Percentiles rank a stretch among this genome's conserved stretches.
phyloP scores from a whole-genome alignment of 2,888 invertebrate genomes.

The Lypha dubia region DNA sequence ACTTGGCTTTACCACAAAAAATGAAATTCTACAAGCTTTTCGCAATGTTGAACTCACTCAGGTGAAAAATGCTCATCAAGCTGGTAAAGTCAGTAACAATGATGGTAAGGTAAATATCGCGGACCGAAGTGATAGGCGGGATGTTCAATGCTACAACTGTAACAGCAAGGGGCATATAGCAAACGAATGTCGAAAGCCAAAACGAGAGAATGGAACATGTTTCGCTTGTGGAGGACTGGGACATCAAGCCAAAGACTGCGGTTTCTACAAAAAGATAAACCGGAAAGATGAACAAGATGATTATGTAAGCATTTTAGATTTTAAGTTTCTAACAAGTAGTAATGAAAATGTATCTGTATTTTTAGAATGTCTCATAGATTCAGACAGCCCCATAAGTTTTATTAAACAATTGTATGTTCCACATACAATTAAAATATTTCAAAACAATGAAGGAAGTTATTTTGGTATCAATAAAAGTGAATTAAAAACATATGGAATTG shows the following conservation, averaged over 20 bases:
- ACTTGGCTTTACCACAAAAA: not conserved
- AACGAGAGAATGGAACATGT: slow-evolving; percentile 35
- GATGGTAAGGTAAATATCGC: not conserved
- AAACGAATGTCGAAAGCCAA: slow-evolving; percentile 12
- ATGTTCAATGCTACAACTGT: slow-evolving; percentile 49
- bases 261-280: slow-evolving; percentile 19
- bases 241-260: slow-evolving; percentile 45
- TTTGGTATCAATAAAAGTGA: not conserved
- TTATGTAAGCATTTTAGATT: slow-evolving; percentile 42
- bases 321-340: slow-evolving; percentile 13
- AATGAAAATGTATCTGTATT: slow-evolving; percentile 37
- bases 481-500: not conserved
- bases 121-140: not conserved
- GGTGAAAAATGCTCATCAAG: not conserved
- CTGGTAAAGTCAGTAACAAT: not conserved
- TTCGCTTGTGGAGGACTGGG: slow-evolving; percentile 40
- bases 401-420: too few species aligned
- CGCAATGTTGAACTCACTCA: slow-evolving; percentile 7
- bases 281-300: slow-evolving; percentile 22
- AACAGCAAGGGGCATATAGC: slow-evolving; percentile 52
- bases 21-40: not conserved
- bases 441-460: slow-evolving; percentile 19
- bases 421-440: too few species aligned
- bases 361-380: slow-evolving; percentile 70
- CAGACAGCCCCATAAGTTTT: slow-evolving; percentile 63